Evolutionary conservation across 2,888 invertebrate genomes (phyloP), one percentile per base, ranked within the genome.

Genomic region (Noctua pronuba): DNA sequence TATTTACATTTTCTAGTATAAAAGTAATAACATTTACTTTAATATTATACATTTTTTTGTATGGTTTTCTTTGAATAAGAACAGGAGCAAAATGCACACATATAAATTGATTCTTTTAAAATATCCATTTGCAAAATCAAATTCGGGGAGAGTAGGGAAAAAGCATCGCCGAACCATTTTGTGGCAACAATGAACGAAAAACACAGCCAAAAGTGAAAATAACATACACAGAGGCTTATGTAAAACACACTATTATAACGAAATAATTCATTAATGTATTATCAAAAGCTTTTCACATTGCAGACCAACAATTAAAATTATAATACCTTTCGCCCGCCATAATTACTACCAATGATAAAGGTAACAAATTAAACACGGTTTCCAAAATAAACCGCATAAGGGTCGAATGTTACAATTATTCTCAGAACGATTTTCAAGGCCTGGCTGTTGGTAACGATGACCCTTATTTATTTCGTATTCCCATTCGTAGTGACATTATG

Each of bases 231-330:
- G 24, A 62, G 6, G 24, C 10, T 3, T 1, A 1, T 28, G 24
- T 67, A 38, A 66, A 35, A 35, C 28, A 44, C 3, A 62, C 62
- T 55, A 75, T 58, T 75, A 16, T 1, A 28, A 28, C 13, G 24
- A 1, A 31, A 18, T 38, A 38, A 68, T 64, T 44, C 46, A 81
- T 74, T 18, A 76, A 68, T 49, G 10, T 82, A 35, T 64, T 68
- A 64, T 68, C 18, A 75, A 68, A 75, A 79, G 44, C 52, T 52
- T 21, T 60, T 46, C 44, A 41, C 31, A 67, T 38, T 31, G 44
- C n/a, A 13, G 38, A 67, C 55, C 31, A 64, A 76, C 41, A 68
- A 75, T 82, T 82, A 64, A 75, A 80, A 68, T 80, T 41, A 80
- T 46, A 64, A 49, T 68, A 41, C 38, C 41, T 1, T 46, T 64